Conservation (phyloP, 1,140 invertebrate genomes). For the Popillia japonica region DNA sequence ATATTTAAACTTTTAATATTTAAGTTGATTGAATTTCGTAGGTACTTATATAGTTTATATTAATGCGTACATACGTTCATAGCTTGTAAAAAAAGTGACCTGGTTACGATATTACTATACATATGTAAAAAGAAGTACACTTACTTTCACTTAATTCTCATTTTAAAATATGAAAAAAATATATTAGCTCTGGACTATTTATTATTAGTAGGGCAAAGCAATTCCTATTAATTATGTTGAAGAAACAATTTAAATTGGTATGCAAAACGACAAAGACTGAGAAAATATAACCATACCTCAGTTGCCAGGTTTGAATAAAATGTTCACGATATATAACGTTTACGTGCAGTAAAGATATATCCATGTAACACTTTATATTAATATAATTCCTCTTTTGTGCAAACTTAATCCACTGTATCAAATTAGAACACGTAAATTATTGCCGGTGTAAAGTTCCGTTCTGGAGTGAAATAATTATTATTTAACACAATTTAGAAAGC, state of each 20-base stretch:
- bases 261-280: no score
- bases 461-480: background rate
- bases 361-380: background rate
- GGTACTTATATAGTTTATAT: no score
- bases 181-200: background rate
- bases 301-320: no score
- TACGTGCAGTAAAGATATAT: no score
- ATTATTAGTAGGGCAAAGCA: background rate
- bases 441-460: background rate
- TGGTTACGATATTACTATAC: background rate
- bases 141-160: background rate
- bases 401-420: background rate
- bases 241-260: no score
- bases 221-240: background rate
- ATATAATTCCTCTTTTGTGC: background rate
- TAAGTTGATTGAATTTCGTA: no score
- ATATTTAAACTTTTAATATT: no score
- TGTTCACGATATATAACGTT: no score
- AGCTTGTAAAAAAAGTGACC: no score
- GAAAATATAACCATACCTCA: no score
- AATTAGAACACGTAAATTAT: background rate
- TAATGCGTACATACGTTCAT: no score
- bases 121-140: background rate
- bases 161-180: background rate
- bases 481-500: constrained; percentile 15